phyloP scores from a whole-genome alignment of 92 coral and sea anemone species.

The Heteractis magnifica region DNA sequence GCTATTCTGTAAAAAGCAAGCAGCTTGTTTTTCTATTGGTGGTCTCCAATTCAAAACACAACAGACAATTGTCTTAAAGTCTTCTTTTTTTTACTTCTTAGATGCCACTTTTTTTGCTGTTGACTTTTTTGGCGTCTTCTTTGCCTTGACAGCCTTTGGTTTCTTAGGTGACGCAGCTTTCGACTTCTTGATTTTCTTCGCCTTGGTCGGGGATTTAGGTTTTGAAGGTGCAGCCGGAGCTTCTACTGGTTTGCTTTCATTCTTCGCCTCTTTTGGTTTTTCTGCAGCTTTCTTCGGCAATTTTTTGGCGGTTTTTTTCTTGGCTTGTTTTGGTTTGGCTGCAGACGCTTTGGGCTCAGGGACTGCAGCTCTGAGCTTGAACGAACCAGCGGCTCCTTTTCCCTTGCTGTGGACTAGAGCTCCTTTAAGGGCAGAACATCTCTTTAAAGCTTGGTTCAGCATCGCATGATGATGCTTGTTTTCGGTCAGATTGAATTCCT shows the following conservation, averaged over 20 bases:
- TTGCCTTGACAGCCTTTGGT: constrained; percentile 74
- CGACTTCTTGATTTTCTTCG: constrained; percentile 52
- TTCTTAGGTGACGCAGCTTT: constrained; percentile 81
- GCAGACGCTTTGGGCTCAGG: constrained; percentile 40
- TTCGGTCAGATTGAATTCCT: constrained; percentile 70
- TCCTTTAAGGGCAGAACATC: constrained; percentile 68
- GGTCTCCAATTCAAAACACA: background rate
- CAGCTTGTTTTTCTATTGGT: background rate
- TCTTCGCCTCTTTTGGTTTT: constrained; percentile 20
- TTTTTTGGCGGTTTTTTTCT: constrained; percentile 31
- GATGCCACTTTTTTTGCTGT: constrained; percentile 40
- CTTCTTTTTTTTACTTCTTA: constrained; percentile 29
- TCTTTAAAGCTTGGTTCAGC: constrained; percentile 71
- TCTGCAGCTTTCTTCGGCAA: constrained; percentile 9
- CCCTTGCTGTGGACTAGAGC: constrained; percentile 79
- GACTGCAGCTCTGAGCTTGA: constrained; percentile 63
- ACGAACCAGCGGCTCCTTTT: constrained; percentile 84
- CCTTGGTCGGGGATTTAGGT: constrained; percentile 31
- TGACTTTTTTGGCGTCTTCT: constrained; percentile 56
- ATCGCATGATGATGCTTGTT: constrained; percentile 75
- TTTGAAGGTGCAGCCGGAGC: constrained; percentile 29
- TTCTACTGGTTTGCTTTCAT: constrained; percentile 19
- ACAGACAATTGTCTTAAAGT: background rate
- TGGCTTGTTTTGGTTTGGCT: constrained; percentile 9
- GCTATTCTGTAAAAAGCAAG: background rate